Evolutionary conservation across 2,797 vertebrate genomes (phyloP), one percentile per base, ranked within the genome.

Genomic region (Hafferia zeledoni): DNA sequence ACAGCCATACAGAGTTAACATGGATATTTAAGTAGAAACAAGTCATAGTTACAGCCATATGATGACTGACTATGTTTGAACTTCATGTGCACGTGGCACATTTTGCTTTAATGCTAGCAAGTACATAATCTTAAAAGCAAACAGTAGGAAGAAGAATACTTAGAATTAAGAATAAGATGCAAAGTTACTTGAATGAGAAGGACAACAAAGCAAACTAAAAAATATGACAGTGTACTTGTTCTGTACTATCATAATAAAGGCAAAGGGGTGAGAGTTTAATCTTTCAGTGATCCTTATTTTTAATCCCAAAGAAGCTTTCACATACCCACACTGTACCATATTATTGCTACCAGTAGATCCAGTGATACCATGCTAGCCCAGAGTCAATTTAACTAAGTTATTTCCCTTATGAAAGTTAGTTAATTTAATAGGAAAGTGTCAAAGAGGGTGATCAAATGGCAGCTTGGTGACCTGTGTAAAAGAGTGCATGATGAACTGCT

Each of bases 11-110:
- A 20, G 41, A 74, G 7, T 35, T 52, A 60, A 13, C 13, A 24
- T 0, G 0, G 63, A 57, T 30, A 56, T n/a, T 57, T 56, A 64
- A 44, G n/a, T 35, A 53, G 3, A 35, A 74, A 43, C 11, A 60
- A 30, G 15, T 25, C 10, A 31, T 44, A 9, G 35, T 33, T 56
- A 60, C 16, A 41, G 6, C 39, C 76, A 43, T 27, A 3, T 9
- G 20, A 35, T 35, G 31, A 60, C 9, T 72, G 53, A 41, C 39
- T 57, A 2, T 3, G 17, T 46, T 75, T 72, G 37, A 53, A 56
- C 31, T 75, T 64, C 10, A 17, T 0, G 4, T 56, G 33, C 25
- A 80, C 5, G 1, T 33, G 11, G 19, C 47, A 67, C 19, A 17
- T 61, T 63, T 64, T 56, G 16, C 11, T 82, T 77, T 67, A 67